Base-by-base conservation (phyloP, 2,888 invertebrate species). In the Aspidiotus destructor region DNA sequence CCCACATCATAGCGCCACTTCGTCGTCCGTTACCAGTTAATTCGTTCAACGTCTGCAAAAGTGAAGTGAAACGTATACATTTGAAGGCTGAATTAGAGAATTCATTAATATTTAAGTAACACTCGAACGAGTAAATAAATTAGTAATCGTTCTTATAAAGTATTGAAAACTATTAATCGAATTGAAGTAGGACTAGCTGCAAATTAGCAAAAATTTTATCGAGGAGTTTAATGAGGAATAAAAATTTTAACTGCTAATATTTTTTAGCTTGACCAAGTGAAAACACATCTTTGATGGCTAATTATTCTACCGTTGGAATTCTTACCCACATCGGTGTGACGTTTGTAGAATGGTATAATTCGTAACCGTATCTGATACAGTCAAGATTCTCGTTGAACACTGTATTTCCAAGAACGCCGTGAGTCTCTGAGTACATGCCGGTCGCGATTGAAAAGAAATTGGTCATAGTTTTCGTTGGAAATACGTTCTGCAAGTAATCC, bases 361-460 rank as follows among this genome's bases (percentile, higher is more conserved):
- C 75, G 1, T 79, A 70, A 71, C 73, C 74, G 41, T 72, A 73
- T 48, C 73, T 53, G 8, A 71, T 72, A 67, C 70, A 72, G 72
- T 57, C 73, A 3, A 11, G 8, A 42, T 75, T 73, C 0, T 80
- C 79, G 75, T 86, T 85, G 74, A 80, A 85, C 73, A 84, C 80
- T 41, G 75, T 74, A 75, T 85, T 87, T 10, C 82, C 86, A 3
- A 86, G 76, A 44, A 88, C 84, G 0, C 88, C 88, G 76, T 88
- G 88, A 15, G 77, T 79, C 75, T 86, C 86, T 0, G 84, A 80
- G 74, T 84, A 85, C 62, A 86, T 76, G 9, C 87, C 87, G 41
- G 86, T 89, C 0, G 84, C 85, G 68, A 88, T 84, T 0, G 85
- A 81, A 74, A 85, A 85, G 77, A 88, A 88, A 77, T 88, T 88